Evolutionary conservation across 1,140 invertebrate species (phyloP), one percentile per base, ranked within the genome.

Genomic region (Aphelenchoides besseyi): DNA sequence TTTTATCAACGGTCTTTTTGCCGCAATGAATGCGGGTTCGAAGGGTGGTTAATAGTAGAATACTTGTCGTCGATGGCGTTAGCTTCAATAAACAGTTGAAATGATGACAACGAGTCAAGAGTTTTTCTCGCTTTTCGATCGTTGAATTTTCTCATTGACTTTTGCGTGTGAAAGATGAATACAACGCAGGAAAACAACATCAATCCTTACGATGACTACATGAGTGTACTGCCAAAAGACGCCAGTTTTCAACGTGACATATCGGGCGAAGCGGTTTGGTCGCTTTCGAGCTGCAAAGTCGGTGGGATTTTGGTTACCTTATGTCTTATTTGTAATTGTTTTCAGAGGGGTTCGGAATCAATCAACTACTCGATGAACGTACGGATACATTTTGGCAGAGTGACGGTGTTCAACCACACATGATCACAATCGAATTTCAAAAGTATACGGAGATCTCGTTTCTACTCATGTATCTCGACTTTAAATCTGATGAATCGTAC

Each of bases 351-450:
- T 97, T 96, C 89, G 96, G 96, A 29, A 95, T 98, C 12, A 94
- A 98, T 83, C 95, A 98, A 84, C 85, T 98, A 26, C 86, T 94
- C 74, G 95, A 98, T 85, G 92, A 95, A 85, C 91, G 92, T 64
- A 90, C 92, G 80, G 95, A 98, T 76, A 97, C 94, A 0, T 99
- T 97, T 85, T 99, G 96, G 96, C 96, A 99, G 84, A 97, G 95
- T 0, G 96, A 99, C 87, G 96, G 96, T 0, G 94, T 96, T 78
- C 88, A 98, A 70, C 96, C 96, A 3, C 96, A 99, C 86, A 87
- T 97, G 73, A 93, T 98, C 0, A 98, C 97, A 83, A 95, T 98
- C 74, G 94, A 98, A 82, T 99, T 98, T 85, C 90, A 92, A 75
- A 89, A 91, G 77, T 97, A 98, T 87, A 98, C 93, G 0, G 94